Conservation (phyloP, 2,797 vertebrate species). For the Karalla daura region DNA sequence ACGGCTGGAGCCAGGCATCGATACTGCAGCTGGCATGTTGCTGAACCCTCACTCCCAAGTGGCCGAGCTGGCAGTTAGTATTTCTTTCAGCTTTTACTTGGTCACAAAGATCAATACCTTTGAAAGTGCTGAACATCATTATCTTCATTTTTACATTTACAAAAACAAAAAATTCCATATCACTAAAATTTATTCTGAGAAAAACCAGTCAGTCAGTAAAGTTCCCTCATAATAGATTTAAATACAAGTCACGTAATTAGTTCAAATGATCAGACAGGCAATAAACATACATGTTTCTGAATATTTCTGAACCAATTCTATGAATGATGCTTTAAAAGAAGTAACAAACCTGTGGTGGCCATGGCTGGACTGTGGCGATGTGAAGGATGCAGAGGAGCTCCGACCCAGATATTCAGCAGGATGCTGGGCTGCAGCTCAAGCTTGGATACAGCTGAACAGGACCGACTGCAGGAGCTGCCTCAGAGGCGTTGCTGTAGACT, state of each 20-base stretch:
- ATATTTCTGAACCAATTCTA: neutral
- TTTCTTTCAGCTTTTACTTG: slow-evolving; percentile 10
- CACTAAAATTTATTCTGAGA: too few species aligned
- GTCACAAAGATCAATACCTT: neutral
- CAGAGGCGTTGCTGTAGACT: slow-evolving; percentile 1
- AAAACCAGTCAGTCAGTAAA: too few species aligned
- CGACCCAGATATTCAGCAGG: slow-evolving; percentile 21
- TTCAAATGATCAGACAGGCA: neutral
- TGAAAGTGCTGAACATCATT: slow-evolving; percentile 1
- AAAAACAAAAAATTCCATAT: too few species aligned
- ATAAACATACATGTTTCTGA: neutral
- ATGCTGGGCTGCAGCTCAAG: slow-evolving; percentile 59
- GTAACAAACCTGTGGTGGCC: slow-evolving; percentile 79
- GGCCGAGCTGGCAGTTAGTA: slow-evolving; percentile 49
- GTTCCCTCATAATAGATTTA: neutral
- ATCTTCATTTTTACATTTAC: neutral
- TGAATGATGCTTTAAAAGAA: neutral
- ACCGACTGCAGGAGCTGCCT: slow-evolving; percentile 31
- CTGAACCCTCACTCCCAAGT: slow-evolving; percentile 49
- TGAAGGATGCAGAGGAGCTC: slow-evolving; percentile 41
- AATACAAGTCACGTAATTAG: neutral
- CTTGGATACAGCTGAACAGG: slow-evolving; percentile 28
- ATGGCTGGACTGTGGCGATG: slow-evolving; percentile 74
- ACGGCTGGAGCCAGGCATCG: slow-evolving; percentile 10
- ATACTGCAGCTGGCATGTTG: slow-evolving; percentile 60